Percentiles rank a stretch among this genome's conserved stretches.
These are phyloP conservation scores for Diachrysia chrysitis DNA, from an alignment of 2,888 invertebrate species.

Conservation along the genomic window DNA sequence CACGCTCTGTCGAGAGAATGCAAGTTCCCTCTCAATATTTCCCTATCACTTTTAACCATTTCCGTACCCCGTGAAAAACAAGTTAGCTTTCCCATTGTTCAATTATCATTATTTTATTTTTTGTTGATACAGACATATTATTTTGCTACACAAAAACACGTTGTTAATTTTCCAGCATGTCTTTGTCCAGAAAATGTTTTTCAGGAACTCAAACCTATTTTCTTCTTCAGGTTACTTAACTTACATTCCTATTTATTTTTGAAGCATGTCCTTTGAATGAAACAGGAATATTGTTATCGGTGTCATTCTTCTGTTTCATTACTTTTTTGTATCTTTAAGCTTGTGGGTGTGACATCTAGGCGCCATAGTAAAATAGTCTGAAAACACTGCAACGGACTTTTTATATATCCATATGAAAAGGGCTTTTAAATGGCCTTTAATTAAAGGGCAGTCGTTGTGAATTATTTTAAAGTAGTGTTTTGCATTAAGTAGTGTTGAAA, in stretches of 20 bases:
- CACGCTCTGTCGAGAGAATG: conserved; percentile 4
- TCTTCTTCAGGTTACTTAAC: too few relatives aligned
- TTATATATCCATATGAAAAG: conserved; percentile 3
- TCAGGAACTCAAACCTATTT: too few relatives aligned
- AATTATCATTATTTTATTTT: too few relatives aligned
- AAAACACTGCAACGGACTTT: conserved; percentile 16
- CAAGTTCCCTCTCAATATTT: conserved; percentile 1
- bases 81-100: not conserved
- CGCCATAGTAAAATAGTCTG: conserved; percentile 24
- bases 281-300: not conserved
- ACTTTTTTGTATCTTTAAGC: not conserved
- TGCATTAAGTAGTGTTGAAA: not conserved
- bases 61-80: not conserved
- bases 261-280: too few relatives aligned
- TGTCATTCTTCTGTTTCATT: not conserved
- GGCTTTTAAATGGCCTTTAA: conserved; percentile 30
- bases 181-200: too few relatives aligned
- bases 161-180: too few relatives aligned
- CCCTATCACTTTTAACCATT: not conserved
- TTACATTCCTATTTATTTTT: too few relatives aligned
- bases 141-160: too few relatives aligned
- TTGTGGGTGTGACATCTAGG: not conserved
- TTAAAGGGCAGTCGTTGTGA: conserved; percentile 16
- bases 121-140: too few relatives aligned
- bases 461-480: conserved; percentile 32